Percentiles rank a stretch among this genome's conserved stretches.
These are phyloP conservation scores for Cephus pygmeus DNA, from an alignment of 2,888 invertebrate species.

Conservation along the genomic window DNA sequence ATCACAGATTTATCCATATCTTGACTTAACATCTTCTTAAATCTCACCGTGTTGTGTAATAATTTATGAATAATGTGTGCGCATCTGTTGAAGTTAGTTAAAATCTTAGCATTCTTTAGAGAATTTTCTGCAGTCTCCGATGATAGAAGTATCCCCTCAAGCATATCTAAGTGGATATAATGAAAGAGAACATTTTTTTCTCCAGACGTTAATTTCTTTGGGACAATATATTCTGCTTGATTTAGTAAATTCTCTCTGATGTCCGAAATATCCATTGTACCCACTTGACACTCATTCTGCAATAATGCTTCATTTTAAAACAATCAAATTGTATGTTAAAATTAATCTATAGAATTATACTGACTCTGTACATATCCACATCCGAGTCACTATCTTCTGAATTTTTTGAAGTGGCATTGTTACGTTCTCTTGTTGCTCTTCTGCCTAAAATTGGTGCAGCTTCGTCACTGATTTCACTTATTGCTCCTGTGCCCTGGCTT, in stretches of 20 bases:
- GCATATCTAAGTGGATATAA: conserved; percentile 78
- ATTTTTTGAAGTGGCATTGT: conserved; percentile 65
- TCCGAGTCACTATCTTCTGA: conserved; percentile 82
- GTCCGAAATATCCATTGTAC: conserved; percentile 76
- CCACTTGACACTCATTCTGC: conserved; percentile 75
- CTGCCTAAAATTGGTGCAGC: conserved; percentile 72
- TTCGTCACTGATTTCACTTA: conserved; percentile 77
- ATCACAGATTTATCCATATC: conserved; percentile 69
- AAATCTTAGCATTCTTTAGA: conserved; percentile 71
- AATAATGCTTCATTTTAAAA: conserved; percentile 35
- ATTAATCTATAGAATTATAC: conserved; percentile 40
- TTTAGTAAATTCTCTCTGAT: conserved; percentile 78
- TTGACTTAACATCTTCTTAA: conserved; percentile 71
- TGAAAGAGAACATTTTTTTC: conserved; percentile 80
- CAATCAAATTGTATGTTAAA: not conserved
- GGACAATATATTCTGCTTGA: conserved; percentile 75
- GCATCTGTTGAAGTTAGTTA: conserved; percentile 78
- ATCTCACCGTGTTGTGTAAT: conserved; percentile 77
- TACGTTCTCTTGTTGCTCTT: conserved; percentile 72
- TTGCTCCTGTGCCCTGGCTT: conserved; percentile 72
- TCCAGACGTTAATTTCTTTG: conserved; percentile 74
- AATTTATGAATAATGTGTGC: conserved; percentile 79
- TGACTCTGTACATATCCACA: conserved; percentile 75
- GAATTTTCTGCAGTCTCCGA: conserved; percentile 57
- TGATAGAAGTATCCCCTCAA: conserved; percentile 78